Base-by-base conservation (phyloP, 1,140 invertebrate species). In the Apis laboriosa region DNA sequence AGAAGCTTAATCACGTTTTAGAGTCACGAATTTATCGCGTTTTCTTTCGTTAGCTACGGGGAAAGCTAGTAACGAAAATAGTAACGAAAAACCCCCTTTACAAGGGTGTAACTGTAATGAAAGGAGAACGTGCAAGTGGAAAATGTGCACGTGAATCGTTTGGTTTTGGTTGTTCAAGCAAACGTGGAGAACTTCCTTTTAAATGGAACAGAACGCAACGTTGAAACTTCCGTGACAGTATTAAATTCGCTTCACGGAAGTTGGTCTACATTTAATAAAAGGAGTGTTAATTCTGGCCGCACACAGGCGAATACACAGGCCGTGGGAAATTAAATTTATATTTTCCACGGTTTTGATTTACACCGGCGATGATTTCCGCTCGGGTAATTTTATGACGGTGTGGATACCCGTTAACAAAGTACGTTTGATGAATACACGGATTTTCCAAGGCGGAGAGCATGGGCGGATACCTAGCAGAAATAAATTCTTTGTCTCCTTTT, bases 181-280 rank as follows among this genome's bases (percentile, higher is more conserved):
- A 68, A 77, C 19, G 73, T 15, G n/a, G 43, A 17, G 19, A 28
- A 28, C 5, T 60, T 78, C 9, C 34, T 43, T 51, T 70, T 9
- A 49, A 79, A 56, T 11, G 79, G 58, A 75, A 61, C 24, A 67
- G 56, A 77, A 82, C 75, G 66, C 5, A 19, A 49, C 56, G 66
- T 19, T 9, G 19, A 21, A 43, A 63, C 17, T 56, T 76, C 13
- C 72, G 43, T 67, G 34, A 53, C 71, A 34, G 49, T 58, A n/a
- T 77, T 55, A 70, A 63, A 51, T 77, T 70, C 11, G 28, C 24
- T 13, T 53, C 49, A 1, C 19, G 43, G 74, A 77, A 70, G 80
- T 82, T 77, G 49, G 55, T 82, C 28, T 43, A 63, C 53, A 63
- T 82, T 82, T 63, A 70, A 82, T 82, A 82, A 82, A 82, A 77